Conservation (phyloP, 2,888 invertebrate species). For the Agonopterix arenella region DNA sequence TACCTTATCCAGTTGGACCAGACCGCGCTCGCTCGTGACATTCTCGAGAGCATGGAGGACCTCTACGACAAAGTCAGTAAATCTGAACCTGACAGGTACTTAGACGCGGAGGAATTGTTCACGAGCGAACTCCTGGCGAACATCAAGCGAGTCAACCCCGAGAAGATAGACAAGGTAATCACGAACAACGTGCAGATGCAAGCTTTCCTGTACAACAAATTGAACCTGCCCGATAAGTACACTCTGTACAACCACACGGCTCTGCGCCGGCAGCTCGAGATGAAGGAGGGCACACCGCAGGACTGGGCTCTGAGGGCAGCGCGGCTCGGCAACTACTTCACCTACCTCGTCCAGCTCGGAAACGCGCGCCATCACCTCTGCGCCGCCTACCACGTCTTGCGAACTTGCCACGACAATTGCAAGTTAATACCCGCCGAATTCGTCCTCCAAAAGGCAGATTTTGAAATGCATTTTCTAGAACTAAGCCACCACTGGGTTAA, state of each 20-base stretch:
- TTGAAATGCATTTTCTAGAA: slow-evolving; percentile 64
- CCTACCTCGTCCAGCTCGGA: slow-evolving; percentile 50
- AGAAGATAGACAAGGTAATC: slow-evolving; percentile 75
- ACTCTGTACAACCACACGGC: slow-evolving; percentile 74
- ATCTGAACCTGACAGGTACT: slow-evolving; percentile 37
- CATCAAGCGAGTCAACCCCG: slow-evolving; percentile 52
- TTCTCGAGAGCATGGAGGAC: slow-evolving; percentile 68
- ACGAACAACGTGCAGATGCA: slow-evolving; percentile 80
- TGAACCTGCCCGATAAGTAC: slow-evolving; percentile 70
- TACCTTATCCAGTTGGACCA: slow-evolving; percentile 73
- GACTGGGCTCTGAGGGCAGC: slow-evolving; percentile 76
- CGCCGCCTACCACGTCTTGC: slow-evolving; percentile 75
- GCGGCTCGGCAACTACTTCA: slow-evolving; percentile 72
- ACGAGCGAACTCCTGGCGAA: slow-evolving; percentile 37
- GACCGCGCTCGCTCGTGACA: slow-evolving; percentile 54
- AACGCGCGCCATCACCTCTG: slow-evolving; percentile 81
- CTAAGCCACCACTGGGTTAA: slow-evolving; percentile 79
- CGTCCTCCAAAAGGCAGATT: slow-evolving; percentile 51
- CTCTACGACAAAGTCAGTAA: slow-evolving; percentile 57
- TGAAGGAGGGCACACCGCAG: slow-evolving; percentile 74
- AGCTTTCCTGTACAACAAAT: slow-evolving; percentile 76
- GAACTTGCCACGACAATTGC: slow-evolving; percentile 72
- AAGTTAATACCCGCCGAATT: slow-evolving; percentile 64
- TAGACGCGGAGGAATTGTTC: slow-evolving; percentile 77
- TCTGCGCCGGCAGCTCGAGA: slow-evolving; percentile 73